Evolutionary conservation across 2,888 invertebrate species (phyloP), one percentile per base, ranked within the genome.

Genomic region (Neoitamus cyanurus): DNA sequence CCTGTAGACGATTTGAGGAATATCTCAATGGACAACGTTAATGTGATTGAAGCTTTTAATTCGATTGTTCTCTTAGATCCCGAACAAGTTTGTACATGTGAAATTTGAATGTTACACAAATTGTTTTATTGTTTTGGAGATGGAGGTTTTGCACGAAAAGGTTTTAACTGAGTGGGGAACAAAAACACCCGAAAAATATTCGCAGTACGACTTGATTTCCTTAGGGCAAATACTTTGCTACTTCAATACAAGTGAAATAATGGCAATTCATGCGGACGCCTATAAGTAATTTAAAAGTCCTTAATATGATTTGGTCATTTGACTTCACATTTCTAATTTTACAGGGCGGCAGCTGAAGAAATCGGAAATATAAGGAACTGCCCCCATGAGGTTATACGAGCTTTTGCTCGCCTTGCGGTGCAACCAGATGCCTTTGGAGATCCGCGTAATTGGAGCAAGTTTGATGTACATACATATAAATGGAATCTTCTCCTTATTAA

Each of bases 11-110:
- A 94, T 34, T 92, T 93, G 77, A 86, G 87, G 1, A 93, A 94
- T 87, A 90, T 94, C 0, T 92, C 93, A 0, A 88, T 94, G 9
- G 90, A 90, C 83, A 92, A 91, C 83, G 92, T 93, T 4, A 93
- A 93, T 30, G 92, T 93, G 0, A 91, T 94, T 7, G 90, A 92
- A 85, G 93, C 93, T 70, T 93, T 94, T 88, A 94, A 94, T 3
- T 87, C 91, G 0, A 91, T 92, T 87, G 92, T 92, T 86, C 90
- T 91, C 69, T 89, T 93, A 58, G 90, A 88, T 37, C 86, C 88
- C 1, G 90, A 89, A 0, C 93, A 93, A 87, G 89, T 89, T 86
- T 30, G 6, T 48, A 36, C 48, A 48, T 58, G 7, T 58, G 0
- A 58, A 7, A 15, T 20, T 20, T 9, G 7, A 42, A 0, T 9